Evolutionary conservation across 2,113 vertebrate genomes (phyloP).

Genomic region (Protomyctophum bolini): DNA sequence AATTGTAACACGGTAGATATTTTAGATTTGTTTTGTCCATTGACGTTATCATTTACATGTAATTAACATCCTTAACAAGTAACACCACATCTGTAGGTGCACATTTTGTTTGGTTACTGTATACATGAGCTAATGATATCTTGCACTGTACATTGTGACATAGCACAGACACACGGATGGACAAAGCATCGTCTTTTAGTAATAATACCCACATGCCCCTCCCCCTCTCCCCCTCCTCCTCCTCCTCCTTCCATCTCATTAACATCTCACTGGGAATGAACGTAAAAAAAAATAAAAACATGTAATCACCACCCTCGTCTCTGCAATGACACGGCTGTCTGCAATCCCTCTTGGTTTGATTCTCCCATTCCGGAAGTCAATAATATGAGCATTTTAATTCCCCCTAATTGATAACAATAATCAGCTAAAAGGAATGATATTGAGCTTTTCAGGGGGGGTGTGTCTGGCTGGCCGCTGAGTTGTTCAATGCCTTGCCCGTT

Average conservation of each 20-base stretch:
- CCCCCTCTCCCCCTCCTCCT: neutral
- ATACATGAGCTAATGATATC: neutral
- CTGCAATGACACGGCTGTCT: constrained; percentile 79
- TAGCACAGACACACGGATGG: constrained; percentile 27
- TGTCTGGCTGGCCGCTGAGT: constrained; percentile 33
- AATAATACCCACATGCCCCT: constrained; percentile 40
- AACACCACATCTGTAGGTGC: neutral
- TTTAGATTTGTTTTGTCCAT: constrained; percentile 16
- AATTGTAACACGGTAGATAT: constrained; percentile 23
- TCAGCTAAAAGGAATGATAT: constrained; percentile 49
- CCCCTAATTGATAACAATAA: constrained; percentile 44
- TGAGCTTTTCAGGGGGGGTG: constrained; percentile 37
- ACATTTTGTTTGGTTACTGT: neutral
- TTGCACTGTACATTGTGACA: constrained; percentile 23
- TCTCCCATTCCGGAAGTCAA: constrained; percentile 41
- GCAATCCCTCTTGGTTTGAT: constrained; percentile 62
- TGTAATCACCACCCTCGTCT: constrained; percentile 73
- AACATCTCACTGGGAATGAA: constrained; percentile 74
- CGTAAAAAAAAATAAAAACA: too few species aligned
- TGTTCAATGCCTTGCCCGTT: constrained; percentile 8
- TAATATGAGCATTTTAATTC: constrained; percentile 39
- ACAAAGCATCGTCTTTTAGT: constrained; percentile 41
- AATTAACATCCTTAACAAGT: too few species aligned
- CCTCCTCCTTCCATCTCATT: constrained; percentile 57
- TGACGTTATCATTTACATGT: neutral